These are phyloP conservation scores for Haliclona indistincta DNA, from an alignment of 37 sponge, comb jelly and placozoan genomes.

Conservation along the genomic window DNA sequence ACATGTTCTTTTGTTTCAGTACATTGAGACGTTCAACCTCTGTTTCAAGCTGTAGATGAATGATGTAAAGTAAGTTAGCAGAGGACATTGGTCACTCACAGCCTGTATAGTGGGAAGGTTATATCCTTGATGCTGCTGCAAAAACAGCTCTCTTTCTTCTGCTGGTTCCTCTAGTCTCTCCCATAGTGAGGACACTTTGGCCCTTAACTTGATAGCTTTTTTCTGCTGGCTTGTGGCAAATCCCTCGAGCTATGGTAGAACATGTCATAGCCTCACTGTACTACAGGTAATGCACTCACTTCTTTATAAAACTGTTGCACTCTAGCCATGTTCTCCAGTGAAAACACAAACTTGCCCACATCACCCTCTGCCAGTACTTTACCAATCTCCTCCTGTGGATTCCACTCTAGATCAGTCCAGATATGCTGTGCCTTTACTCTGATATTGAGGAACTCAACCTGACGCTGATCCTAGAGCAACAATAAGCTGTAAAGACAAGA, in stretches of 20 bases:
- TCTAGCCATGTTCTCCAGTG: constrained; percentile 64
- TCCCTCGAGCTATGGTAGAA: constrained; percentile 42
- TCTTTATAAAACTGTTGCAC: constrained; percentile 47
- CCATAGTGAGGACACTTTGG: constrained; percentile 70
- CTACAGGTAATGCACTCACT: not conserved
- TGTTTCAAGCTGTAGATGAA: constrained; percentile 37
- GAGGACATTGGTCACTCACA: constrained; percentile 18
- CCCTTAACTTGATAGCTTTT: constrained; percentile 23
- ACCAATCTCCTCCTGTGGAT: constrained; percentile 41
- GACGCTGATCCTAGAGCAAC: constrained; percentile 39
- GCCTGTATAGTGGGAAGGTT: constrained; percentile 21
- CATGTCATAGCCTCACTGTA: not conserved
- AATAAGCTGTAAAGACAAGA: not conserved
- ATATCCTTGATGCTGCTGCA: constrained; percentile 38
- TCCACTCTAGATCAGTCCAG: constrained; percentile 64
- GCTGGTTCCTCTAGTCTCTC: constrained; percentile 61
- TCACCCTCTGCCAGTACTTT: constrained; percentile 24
- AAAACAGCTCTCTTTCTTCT: constrained; percentile 49
- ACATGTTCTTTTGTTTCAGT: constrained; percentile 67
- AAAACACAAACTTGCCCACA: constrained; percentile 58
- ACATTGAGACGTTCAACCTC: constrained; percentile 72
- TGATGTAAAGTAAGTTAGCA: too few relatives aligned
- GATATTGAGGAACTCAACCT: constrained; percentile 21
- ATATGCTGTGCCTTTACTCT: constrained; percentile 56
- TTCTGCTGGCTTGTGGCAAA: constrained; percentile 26